Evolutionary conservation across 2,888 invertebrate genomes (phyloP).

Genomic region (Macaria liturata): DNA sequence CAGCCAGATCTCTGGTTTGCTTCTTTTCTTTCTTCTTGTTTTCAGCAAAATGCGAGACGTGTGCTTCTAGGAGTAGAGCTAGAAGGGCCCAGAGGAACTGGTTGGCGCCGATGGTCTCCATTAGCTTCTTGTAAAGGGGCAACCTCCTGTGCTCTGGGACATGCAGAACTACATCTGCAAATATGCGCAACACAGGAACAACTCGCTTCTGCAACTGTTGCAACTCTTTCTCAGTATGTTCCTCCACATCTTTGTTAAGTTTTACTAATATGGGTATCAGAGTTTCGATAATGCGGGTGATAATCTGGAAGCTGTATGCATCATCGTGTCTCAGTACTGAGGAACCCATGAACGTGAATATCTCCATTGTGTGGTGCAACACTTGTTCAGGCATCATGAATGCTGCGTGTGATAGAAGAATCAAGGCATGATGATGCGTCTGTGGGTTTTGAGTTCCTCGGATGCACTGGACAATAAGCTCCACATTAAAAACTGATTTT

Average conservation of each 20-base stretch:
- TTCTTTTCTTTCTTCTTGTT: conserved; percentile 65
- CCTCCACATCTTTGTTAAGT: conserved; percentile 62
- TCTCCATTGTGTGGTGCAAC: conserved; percentile 96
- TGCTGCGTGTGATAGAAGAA: conserved; percentile 91
- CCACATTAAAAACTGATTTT: conserved; percentile 85
- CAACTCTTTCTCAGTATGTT: conserved; percentile 60
- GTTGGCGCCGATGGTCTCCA: conserved; percentile 87
- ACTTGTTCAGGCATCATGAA: conserved; percentile 92
- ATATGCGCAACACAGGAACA: conserved; percentile 91
- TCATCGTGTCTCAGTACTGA: conserved; percentile 96
- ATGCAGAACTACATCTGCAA: conserved; percentile 94
- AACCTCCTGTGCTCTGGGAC: conserved; percentile 96
- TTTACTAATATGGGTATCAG: conserved; percentile 93
- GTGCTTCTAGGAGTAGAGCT: conserved; percentile 87
- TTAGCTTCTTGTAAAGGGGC: conserved; percentile 90
- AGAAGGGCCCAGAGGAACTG: conserved; percentile 89
- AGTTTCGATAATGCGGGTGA: conserved; percentile 94
- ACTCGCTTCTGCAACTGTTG: conserved; percentile 74
- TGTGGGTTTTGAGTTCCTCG: conserved; percentile 96
- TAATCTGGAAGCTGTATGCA: conserved; percentile 96
- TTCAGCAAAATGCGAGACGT: conserved; percentile 83
- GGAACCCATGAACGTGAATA: conserved; percentile 99
- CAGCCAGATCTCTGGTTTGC: conserved; percentile 56
- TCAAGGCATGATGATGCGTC: conserved; percentile 96
- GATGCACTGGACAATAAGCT: conserved; percentile 93